Evolutionary conservation across 2,113 vertebrate species (phyloP).

Genomic region (Callaeas wilsoni): DNA sequence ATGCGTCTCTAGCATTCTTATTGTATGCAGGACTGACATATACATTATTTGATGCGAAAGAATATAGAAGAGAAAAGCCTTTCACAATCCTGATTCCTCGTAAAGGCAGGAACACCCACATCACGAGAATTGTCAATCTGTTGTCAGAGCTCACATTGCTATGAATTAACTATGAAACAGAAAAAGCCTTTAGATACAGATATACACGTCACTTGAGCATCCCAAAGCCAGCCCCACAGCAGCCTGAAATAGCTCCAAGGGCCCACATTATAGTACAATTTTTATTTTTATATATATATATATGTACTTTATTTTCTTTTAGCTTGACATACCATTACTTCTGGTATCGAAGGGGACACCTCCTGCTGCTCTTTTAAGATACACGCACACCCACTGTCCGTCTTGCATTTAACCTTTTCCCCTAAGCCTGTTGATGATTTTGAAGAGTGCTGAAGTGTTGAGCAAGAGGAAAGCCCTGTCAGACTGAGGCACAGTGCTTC

Average conservation of each 20-base stretch:
- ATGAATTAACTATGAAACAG: neutral
- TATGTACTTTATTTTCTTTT: neutral
- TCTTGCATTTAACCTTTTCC: neutral
- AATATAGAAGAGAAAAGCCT: neutral
- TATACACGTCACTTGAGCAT: neutral
- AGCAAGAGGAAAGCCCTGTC: neutral
- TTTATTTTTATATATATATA: neutral
- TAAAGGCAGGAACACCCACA: neutral
- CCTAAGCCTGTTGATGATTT: neutral
- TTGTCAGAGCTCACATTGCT: neutral
- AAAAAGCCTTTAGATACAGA: neutral
- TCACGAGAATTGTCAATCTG: constrained; percentile 3
- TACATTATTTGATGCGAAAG: neutral
- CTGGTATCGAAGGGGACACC: neutral
- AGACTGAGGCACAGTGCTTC: neutral
- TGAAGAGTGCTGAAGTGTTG: neutral
- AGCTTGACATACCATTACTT: neutral
- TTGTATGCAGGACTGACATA: neutral
- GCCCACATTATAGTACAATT: neutral
- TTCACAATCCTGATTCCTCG: neutral
- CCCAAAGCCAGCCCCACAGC: neutral
- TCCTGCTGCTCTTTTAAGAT: neutral
- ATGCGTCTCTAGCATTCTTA: neutral
- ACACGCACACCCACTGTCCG: neutral
- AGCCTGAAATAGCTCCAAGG: neutral